Evolutionary conservation across 2,797 vertebrate genomes (phyloP).

Genomic region (Microcaecilia unicolor): DNA sequence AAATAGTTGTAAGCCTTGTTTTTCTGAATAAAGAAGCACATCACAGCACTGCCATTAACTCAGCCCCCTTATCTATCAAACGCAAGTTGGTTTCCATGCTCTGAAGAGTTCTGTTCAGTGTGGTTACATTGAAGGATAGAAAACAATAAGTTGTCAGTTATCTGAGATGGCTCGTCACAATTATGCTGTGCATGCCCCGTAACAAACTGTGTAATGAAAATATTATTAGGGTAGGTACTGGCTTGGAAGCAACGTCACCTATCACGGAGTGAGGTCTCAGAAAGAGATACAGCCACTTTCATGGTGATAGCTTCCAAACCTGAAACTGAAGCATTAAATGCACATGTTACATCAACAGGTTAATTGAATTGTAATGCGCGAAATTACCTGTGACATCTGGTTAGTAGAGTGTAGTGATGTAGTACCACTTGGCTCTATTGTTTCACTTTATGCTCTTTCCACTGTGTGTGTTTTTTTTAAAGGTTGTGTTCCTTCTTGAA

Average conservation of each 20-base stretch:
- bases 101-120: too few species aligned
- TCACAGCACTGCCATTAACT: too few species aligned
- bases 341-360: neutral
- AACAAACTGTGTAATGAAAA: too few species aligned
- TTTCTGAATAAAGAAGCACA: too few species aligned
- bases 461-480: neutral
- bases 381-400: constrained; percentile 5
- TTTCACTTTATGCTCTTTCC: neutral
- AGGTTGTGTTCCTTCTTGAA: neutral
- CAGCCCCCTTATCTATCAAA: too few species aligned
- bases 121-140: too few species aligned
- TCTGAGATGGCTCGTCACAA: too few species aligned
- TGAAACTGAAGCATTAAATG: constrained; percentile 5
- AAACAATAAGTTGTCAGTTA: too few species aligned
- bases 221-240: too few species aligned
- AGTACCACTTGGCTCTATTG: neutral
- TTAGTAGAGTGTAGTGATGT: neutral
- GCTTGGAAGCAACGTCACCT: neutral
- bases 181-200: too few species aligned
- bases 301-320: neutral
- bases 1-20: too few species aligned
- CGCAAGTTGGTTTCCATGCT: too few species aligned
- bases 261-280: neutral
- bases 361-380: neutral
- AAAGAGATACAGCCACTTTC: neutral